phyloP scores from a whole-genome alignment of 2,797 vertebrate genomes.

The Hydrophis major region DNA sequence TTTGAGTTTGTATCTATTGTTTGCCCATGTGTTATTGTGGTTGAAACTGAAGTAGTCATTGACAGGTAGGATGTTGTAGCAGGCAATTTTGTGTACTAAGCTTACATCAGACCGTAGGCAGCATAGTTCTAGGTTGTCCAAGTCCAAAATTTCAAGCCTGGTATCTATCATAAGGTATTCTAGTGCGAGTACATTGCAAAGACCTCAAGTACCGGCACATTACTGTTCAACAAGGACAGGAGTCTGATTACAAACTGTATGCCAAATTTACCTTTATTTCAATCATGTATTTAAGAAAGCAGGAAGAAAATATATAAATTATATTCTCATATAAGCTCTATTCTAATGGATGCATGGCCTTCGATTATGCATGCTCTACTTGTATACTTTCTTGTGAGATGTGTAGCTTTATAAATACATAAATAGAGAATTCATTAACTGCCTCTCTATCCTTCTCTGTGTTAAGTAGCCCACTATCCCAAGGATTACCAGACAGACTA shows the following conservation, averaged over 20 bases:
- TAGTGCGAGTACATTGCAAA: not conserved
- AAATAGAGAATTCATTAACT: not conserved
- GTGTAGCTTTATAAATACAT: not conserved
- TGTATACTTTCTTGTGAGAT: not conserved
- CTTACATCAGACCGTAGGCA: too few species aligned
- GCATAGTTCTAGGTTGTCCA: too few species aligned
- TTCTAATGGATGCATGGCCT: not conserved
- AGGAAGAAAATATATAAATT: not conserved
- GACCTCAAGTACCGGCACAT: not conserved
- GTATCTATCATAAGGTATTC: too few species aligned
- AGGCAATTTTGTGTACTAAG: too few species aligned
- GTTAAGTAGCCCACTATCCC: not conserved
- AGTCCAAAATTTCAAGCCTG: too few species aligned
- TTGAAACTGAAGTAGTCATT: too few species aligned
- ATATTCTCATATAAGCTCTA: not conserved
- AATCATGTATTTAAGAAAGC: not conserved
- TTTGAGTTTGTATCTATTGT: too few species aligned
- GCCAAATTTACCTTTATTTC: not conserved
- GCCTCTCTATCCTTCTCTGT: not conserved
- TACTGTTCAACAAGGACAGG: not conserved
- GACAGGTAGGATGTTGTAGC: too few species aligned
- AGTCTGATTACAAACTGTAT: not conserved
- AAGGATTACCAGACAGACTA: not conserved
- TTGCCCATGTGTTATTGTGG: too few species aligned
- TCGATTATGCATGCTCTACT: not conserved